Evolutionary conservation across 2,888 invertebrate species (phyloP).

Genomic region (Leucophenga maculata): DNA sequence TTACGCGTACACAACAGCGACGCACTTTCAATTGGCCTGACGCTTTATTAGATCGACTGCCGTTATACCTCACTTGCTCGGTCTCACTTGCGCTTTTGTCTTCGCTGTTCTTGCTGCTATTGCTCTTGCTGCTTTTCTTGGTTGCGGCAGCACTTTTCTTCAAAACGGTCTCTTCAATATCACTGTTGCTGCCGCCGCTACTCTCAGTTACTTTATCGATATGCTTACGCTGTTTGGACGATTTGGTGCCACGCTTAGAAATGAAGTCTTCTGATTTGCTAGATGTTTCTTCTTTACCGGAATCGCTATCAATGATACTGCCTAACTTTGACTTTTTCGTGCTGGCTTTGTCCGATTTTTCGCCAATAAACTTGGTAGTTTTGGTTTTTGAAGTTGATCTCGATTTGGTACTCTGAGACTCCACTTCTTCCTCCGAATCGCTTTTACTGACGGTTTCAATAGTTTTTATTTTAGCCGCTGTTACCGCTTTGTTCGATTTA

Average conservation of each 20-base stretch:
- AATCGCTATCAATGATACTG: too few species aligned
- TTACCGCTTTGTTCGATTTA: not conserved
- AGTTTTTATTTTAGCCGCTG: not conserved
- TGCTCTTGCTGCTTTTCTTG: not conserved
- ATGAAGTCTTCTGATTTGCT: too few species aligned
- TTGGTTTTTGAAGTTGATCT: too few species aligned
- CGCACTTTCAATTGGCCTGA: conserved; percentile 26
- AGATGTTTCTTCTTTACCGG: too few species aligned
- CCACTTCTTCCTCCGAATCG: too few species aligned
- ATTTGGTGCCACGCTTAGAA: too few species aligned
- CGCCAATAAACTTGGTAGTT: too few species aligned
- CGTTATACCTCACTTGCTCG: not conserved
- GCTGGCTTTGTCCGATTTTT: too few species aligned
- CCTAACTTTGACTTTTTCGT: too few species aligned
- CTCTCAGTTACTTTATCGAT: not conserved
- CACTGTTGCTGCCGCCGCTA: not conserved
- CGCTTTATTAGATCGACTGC: conserved; percentile 33
- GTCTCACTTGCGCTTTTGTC: conserved; percentile 15
- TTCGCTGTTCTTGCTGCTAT: not conserved
- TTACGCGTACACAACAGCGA: conserved; percentile 56
- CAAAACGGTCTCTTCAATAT: not conserved
- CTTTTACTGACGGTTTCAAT: not conserved
- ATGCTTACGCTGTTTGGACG: not conserved
- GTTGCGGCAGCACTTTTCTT: too few species aligned
- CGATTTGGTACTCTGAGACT: too few species aligned